Evolutionary conservation across 92 coral and sea anemone species (phyloP).

Genomic region (Porites rus): DNA sequence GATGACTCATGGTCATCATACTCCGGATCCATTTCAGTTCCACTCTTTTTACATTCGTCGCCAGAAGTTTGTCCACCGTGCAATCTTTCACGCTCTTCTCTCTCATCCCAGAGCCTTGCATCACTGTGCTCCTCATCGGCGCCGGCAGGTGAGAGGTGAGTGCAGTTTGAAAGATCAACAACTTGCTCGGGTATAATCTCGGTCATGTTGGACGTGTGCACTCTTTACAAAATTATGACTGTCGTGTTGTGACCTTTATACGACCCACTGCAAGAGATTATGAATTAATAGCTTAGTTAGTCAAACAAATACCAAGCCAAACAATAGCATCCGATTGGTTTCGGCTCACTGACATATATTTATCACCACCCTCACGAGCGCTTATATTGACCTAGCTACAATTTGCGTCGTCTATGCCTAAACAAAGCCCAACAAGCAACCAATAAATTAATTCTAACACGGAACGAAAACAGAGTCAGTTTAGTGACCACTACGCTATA

Average conservation of each 20-base stretch:
- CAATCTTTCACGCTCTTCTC: neutral
- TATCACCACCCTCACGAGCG: constrained; percentile 68
- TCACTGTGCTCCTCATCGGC: constrained; percentile 6
- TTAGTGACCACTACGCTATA: neutral
- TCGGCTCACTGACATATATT: constrained; percentile 73
- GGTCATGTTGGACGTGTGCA: constrained; percentile 32
- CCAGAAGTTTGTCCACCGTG: neutral
- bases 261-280: constrained; percentile 54
- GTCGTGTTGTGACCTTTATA: constrained; percentile 36
- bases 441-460: constrained; percentile 15
- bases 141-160: constrained; percentile 9
- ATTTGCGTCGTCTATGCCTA: constrained; percentile 58
- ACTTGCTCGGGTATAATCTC: constrained; percentile 17
- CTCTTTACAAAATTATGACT: constrained; percentile 18
- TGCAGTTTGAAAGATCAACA: constrained; percentile 14
- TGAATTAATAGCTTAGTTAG: constrained; percentile 70
- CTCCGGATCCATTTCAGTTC: neutral
- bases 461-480: constrained; percentile 22
- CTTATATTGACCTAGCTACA: constrained; percentile 73
- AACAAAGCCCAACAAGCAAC: constrained; percentile 48
- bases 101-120: neutral
- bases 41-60: constrained; percentile 13
- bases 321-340: constrained; percentile 81
- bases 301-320: constrained; percentile 70
- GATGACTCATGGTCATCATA: constrained; percentile 11